Evolutionary conservation across 2,888 invertebrate species (phyloP), one percentile per base, ranked within the genome.

Genomic region (Phlogophora meticulosa): DNA sequence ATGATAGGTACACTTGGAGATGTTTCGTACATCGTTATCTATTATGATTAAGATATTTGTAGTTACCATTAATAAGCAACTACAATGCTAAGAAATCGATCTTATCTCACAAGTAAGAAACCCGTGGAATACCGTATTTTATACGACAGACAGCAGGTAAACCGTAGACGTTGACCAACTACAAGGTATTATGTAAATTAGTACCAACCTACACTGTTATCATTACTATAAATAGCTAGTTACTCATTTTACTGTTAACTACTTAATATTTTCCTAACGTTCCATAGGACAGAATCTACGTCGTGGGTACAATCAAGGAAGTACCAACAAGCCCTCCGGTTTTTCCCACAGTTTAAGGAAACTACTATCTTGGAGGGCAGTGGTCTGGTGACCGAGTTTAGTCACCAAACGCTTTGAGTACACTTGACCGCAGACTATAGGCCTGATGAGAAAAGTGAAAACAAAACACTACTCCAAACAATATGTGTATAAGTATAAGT

Each of bases 171-270:
- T 11, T 51, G 22, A 24, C 36, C 36, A 52, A 13, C 10, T 42
- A 36, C 57, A 66, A 46, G 55, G 60, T 51, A 22, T 49, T 76
- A 69, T 76, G 69, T 55, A 22, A 55, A 76, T 76, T 5, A 22
- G 13, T 20, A 11, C 13, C 2, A 34, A 15, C 11, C 10, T 24
- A 28, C n/a, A 0, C 3, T 36, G n/a, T 34, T 57, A 59, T 42
- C 60, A 59, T 69, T 17, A 17, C 48, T 69, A 59, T 43, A 9
- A 46, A 71, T 75, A 67, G 28, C 7, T 9, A 11, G 17, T 56
- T 20, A 5, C 20, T 51, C 49, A 74, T 53, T 13, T 24, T 22
- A 51, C 10, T 17, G 24, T 24, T 40, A 55, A 20, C 20, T 4
- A 32, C n/a, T 42, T 38, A 17, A n/a, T 45, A 17, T 45, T 67